Base-by-base conservation (phyloP, 2,113 vertebrate species). In the Halichoeres trimaculatus region DNA sequence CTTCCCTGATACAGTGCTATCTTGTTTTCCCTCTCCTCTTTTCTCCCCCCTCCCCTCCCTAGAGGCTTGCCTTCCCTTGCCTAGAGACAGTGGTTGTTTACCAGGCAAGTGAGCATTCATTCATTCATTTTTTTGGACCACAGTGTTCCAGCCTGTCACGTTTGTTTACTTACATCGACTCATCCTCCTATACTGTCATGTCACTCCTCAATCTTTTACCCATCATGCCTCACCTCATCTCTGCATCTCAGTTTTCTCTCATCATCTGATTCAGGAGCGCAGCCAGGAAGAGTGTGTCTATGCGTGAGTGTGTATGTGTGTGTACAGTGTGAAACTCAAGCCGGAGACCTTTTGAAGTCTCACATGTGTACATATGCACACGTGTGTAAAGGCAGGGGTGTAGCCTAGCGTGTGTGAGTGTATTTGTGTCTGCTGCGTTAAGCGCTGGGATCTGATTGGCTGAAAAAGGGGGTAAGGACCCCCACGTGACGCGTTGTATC, bases 381-480 rank as follows among this genome's bases (percentile, higher is more conserved):
- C 48, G 74, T 80, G 89, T 82, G 71, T 73, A 35, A n/a, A 61
- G 66, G 80, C 40, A 54, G 75, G 70, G 35, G 62, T 64, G 77
- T 63, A 74, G 80, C 43, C 24, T 73, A 45, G 51, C 1, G 40
- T 30, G 73, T 41, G 48, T 50, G 30, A 65, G 57, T 76, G 81
- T 79, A 57, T 80, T 58, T 57, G 54, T 80, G 70, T 74, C 62
- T 66, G 84, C 79, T 70, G 71, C 24, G 41, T 72, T 83, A 83
- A 77, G 83, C 53, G 52, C 74, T 78, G 61, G 43, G 58, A 64
- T 62, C 38, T 47, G 79, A 93, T 93, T 93, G 92, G 93, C 56
- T 80, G 55, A 40, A 83, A 90, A 90, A 80, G 85, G 90, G 86
- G 92, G 89, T 87, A 91, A 90, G 91, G 80, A 88, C 78, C 85